Percentiles rank a stretch among this genome's conserved stretches.
Evolutionary conservation across 2,113 vertebrate genomes (phyloP).

Genomic region (Colaptes auratus): DNA sequence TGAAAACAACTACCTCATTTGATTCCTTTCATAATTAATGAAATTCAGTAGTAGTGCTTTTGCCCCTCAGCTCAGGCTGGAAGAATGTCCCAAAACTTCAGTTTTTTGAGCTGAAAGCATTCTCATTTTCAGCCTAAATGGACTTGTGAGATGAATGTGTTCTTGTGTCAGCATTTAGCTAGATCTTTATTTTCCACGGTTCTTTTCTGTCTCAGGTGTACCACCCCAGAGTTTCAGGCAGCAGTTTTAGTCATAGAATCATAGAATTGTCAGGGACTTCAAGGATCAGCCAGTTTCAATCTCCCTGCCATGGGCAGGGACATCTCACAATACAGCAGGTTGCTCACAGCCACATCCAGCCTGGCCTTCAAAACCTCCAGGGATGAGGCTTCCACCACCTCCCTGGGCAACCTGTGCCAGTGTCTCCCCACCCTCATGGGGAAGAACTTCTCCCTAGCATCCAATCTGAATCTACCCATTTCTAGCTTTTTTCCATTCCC

Average conservation of each 20-base stretch:
- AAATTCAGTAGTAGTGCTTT: slow-evolving; percentile 54
- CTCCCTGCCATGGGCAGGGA: no score
- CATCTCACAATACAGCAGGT: no score
- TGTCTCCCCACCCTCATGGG: no score
- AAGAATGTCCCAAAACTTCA: slow-evolving; percentile 43
- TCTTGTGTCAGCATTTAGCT: slow-evolving; percentile 13
- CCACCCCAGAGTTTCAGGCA: background rate
- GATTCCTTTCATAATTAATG: slow-evolving; percentile 72
- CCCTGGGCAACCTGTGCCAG: no score
- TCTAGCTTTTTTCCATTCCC: no score
- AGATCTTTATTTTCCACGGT: background rate
- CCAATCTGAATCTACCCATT: no score
- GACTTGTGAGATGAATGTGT: background rate
- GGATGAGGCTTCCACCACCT: no score
- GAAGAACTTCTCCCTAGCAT: no score
- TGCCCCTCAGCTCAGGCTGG: slow-evolving; percentile 42
- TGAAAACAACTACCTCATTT: slow-evolving; percentile 69
- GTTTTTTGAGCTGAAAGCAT: slow-evolving; percentile 35
- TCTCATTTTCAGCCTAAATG: slow-evolving; percentile 48
- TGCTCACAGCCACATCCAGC: no score
- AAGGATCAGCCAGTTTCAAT: no score
- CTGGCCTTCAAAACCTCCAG: no score
- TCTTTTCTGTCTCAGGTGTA: background rate
- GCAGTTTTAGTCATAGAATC: background rate
- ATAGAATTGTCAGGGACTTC: no score